phyloP scores from a whole-genome alignment of 2,888 invertebrate species.

The Anthoptus insignis region DNA sequence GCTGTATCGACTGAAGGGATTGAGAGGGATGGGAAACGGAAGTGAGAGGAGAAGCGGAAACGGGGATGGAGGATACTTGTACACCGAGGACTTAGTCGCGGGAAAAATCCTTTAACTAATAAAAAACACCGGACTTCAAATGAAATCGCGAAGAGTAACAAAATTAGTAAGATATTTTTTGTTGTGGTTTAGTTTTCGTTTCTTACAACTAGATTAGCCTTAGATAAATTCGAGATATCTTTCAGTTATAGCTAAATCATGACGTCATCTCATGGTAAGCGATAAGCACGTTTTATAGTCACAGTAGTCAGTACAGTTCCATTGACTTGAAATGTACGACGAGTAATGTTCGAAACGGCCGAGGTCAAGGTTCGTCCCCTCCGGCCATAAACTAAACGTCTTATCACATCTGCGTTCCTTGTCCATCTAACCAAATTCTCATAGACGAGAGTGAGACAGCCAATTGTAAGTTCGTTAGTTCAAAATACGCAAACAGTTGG shows the following conservation, averaged over 20 bases:
- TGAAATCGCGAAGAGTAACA: no score
- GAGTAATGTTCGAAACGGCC: slow-evolving; percentile 51
- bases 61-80: no score
- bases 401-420: slow-evolving; percentile 6
- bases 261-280: slow-evolving; percentile 18
- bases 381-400: slow-evolving; percentile 42
- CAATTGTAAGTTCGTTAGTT: slow-evolving; percentile 29
- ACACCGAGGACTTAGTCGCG: no score
- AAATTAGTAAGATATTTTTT: no score
- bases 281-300: background rate
- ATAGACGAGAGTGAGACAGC: slow-evolving; percentile 18
- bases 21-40: no score
- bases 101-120: no score
- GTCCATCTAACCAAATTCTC: slow-evolving; percentile 1
- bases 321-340: slow-evolving; percentile 36
- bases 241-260: slow-evolving; percentile 6
- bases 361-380: slow-evolving; percentile 79
- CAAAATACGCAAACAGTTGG: slow-evolving; percentile 27
- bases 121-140: no score
- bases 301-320: slow-evolving; percentile 20
- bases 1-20: no score
- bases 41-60: no score
- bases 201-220: background rate
- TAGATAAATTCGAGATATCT: background rate
- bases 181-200: no score